Percentiles rank a stretch among this genome's conserved stretches.
Evolutionary conservation across 2,113 vertebrate genomes (phyloP).

Genomic region (Delphinapterus leucas): DNA sequence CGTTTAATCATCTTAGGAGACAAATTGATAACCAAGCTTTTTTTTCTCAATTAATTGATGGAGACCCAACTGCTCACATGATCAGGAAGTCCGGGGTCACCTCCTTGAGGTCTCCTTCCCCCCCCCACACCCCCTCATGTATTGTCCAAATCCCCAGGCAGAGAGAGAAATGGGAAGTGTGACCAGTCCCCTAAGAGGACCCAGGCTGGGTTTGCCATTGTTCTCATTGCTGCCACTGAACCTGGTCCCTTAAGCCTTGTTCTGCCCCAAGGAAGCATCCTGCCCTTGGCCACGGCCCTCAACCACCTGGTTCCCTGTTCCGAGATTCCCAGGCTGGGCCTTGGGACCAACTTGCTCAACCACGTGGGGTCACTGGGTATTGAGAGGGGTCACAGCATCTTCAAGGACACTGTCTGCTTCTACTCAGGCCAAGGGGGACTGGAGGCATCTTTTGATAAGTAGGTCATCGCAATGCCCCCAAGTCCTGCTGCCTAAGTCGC

Average conservation of each 20-base stretch:
- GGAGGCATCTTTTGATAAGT: neutral
- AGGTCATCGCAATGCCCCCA: fast-evolving
- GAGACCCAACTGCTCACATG: neutral
- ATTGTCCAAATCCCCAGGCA: neutral
- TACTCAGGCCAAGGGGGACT: fast-evolving
- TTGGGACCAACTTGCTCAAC: fast-evolving
- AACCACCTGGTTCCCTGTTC: neutral
- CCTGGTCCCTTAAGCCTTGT: neutral
- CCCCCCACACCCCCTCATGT: fast-evolving
- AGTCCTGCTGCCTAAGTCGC: neutral
- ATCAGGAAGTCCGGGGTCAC: neutral
- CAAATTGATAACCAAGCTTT: neutral
- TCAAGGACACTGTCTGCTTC: neutral
- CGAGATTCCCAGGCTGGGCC: neutral
- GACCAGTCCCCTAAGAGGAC: too few relatives aligned
- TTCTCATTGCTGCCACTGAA: neutral
- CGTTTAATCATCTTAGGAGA: neutral
- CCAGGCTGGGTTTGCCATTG: neutral
- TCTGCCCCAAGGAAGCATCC: neutral
- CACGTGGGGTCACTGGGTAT: fast-evolving
- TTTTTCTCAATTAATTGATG: neutral
- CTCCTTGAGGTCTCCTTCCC: neutral
- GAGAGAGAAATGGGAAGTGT: neutral
- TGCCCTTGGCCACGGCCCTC: neutral
- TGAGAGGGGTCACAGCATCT: neutral